A percentile compares a stretch with the other conserved stretches of the same genome.
Conservation (phyloP, 92 coral and sea anemone species). For the Phymanthus crucifer region DNA sequence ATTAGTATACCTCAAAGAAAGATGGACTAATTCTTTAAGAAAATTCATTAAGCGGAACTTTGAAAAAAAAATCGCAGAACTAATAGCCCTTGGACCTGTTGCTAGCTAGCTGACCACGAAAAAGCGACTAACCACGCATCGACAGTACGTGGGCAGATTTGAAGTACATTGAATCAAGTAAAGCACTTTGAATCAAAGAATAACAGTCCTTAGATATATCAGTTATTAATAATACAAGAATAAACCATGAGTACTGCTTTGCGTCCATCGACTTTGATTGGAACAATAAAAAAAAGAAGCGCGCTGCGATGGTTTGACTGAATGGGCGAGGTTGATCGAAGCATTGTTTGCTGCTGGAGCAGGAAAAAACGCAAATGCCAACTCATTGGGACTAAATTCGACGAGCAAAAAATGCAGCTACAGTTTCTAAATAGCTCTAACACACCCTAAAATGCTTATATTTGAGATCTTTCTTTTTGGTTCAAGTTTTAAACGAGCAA, state of each 20-base stretch:
- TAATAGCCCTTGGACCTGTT: background rate
- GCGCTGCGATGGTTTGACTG: background rate
- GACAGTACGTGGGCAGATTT: conserved; percentile 1
- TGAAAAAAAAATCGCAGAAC: background rate
- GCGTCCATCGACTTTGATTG: background rate
- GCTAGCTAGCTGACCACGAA: background rate
- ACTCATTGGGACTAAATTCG: background rate
- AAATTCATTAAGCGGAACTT: background rate
- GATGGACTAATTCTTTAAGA: background rate
- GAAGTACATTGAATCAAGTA: background rate
- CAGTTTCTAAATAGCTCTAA: background rate
- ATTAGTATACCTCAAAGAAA: background rate
- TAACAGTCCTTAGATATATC: background rate
- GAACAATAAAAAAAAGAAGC: background rate
- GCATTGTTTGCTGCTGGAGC: background rate
- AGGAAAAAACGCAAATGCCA: background rate
- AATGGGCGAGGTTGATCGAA: background rate
- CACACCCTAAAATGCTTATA: background rate
- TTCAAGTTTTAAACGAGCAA: background rate
- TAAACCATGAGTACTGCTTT: background rate
- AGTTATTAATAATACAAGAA: background rate
- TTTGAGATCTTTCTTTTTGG: background rate
- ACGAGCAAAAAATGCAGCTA: background rate
- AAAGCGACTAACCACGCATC: conserved; percentile 8
- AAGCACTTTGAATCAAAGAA: background rate